These are phyloP conservation scores for Hystrix brachyura DNA, from an alignment of 2,113 vertebrate species.

Conservation along the genomic window DNA sequence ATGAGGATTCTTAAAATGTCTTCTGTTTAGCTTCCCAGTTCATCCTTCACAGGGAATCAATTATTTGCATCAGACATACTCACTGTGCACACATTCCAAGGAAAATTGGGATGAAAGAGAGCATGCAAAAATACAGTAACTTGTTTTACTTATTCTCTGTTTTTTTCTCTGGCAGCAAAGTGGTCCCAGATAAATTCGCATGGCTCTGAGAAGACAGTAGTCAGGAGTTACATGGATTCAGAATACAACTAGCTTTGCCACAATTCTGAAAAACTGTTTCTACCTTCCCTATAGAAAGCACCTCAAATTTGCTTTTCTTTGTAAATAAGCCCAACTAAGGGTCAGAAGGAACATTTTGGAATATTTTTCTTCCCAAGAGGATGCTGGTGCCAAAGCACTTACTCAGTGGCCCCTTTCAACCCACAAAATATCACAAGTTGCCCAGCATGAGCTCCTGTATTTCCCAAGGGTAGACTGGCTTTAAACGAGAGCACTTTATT, in stretches of 20 bases:
- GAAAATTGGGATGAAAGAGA: conserved; percentile 21
- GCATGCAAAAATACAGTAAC: neutral
- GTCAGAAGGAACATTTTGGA: neutral
- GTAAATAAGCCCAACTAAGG: neutral
- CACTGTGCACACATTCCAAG: neutral
- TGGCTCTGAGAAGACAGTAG: neutral
- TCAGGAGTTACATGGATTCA: neutral
- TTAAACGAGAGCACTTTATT: conserved; percentile 8
- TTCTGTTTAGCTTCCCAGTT: neutral
- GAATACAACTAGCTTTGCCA: neutral
- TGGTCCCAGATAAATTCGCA: neutral
- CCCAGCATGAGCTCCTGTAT: neutral
- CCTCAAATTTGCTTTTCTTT: neutral
- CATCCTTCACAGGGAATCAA: neutral
- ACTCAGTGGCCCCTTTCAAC: neutral
- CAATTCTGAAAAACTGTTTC: neutral
- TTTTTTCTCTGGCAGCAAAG: neutral
- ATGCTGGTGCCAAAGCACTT: neutral
- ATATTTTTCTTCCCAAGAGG: neutral
- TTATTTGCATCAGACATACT: neutral
- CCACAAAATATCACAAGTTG: neutral
- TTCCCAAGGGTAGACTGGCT: neutral
- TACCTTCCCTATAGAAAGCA: neutral
- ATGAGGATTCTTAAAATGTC: neutral
- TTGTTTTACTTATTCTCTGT: neutral